Percentiles rank a stretch among this genome's conserved stretches.
Evolutionary conservation across 2,113 vertebrate genomes (phyloP).

Genomic region (Oreochromis spilurus): DNA sequence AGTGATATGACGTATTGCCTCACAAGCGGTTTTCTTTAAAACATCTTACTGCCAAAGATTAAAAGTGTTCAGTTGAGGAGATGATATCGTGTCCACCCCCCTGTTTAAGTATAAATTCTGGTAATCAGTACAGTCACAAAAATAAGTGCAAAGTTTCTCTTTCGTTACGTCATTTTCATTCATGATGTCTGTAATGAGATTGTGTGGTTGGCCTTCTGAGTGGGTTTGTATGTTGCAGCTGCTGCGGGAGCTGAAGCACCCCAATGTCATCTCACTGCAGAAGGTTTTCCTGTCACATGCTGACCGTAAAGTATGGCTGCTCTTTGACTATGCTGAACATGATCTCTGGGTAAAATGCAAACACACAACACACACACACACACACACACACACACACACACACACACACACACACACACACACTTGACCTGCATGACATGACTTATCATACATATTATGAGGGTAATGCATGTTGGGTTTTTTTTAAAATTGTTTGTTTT

Average conservation of each 20-base stretch:
- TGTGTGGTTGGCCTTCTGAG: background rate
- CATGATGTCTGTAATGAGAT: background rate
- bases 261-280: constrained; percentile 98
- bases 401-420: background rate
- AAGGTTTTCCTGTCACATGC: constrained; percentile 99
- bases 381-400: background rate
- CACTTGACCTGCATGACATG: background rate
- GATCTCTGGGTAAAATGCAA: constrained; percentile 91
- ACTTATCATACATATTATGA: background rate
- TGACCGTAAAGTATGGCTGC: constrained; percentile 99
- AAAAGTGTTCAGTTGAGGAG: background rate
- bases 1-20: background rate
- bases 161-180: background rate
- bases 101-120: background rate
- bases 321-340: constrained; percentile 98
- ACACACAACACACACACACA: background rate
- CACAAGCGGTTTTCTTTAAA: no score
- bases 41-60: background rate
- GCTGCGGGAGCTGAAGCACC: constrained; percentile 96
- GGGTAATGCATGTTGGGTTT: background rate
- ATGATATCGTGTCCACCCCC: background rate
- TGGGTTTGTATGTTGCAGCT: constrained; percentile 80
- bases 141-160: background rate
- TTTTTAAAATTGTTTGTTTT: background rate
- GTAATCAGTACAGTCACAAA: background rate